Base-by-base conservation (phyloP, 2,113 vertebrate genomes). In the Zapornia atra region DNA sequence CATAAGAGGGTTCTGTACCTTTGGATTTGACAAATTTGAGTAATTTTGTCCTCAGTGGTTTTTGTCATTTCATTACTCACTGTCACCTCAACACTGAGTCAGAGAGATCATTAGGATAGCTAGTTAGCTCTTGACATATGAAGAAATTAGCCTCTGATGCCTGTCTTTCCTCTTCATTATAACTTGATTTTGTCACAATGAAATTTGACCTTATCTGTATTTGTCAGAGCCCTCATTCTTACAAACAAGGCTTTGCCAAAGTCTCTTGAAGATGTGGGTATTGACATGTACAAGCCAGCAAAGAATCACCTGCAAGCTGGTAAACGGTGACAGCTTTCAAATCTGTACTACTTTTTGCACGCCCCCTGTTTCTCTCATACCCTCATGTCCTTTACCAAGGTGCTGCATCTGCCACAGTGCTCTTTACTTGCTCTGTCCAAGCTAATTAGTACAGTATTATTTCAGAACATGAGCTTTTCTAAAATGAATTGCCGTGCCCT, bases 41-140 rank as follows among this genome's bases (percentile, higher is more conserved):
- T 72, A 83, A 78, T 90, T 86, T 90, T 86, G 46, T 96, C n/a
- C 63, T 81, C 90, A 26, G 29, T 93, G 83, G 38, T 86, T 94
- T 90, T 82, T 94, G 54, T 87, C 50, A 80, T 91, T 93, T 88
- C 60, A 48, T 93, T 92, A 73, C 66, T 96, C 73, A 76, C 31
- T 20, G 28, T 93, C 76, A 92, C 60, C 64, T 95, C 90, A 82
- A 64, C 29, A 48, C 53, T 89, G 77, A 96, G 29, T 92, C 92
- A 81, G 63, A 88, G 60, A 73, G 54, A 85, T 88, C 29, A 65
- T 88, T 92, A 83, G 42, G 38, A 53, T 78, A 92, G 31, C 48
- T 93, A 93, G 81, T 95, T 95, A 88, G 51, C 86, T 94, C 76
- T 91, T 92, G 80, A 94, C 64, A 75, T 88, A 34, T 46, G 77